A percentile compares a stretch with the other conserved stretches of the same genome.
phyloP scores from a whole-genome alignment of 2,113 vertebrate species.

The Semicossyphus pulcher region DNA sequence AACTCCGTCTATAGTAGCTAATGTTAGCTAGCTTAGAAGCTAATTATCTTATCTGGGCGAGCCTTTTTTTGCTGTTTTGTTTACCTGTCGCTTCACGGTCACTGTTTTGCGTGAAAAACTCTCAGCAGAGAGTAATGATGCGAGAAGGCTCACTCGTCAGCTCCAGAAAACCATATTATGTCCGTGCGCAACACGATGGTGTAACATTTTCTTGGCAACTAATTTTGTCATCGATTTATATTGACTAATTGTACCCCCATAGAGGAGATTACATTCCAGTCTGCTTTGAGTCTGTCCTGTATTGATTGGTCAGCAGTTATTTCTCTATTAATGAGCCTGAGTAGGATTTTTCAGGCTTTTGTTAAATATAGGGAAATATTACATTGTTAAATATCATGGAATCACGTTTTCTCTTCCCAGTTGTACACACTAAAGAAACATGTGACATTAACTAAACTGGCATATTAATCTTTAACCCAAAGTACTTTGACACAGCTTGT shows the following conservation, averaged over 20 bases:
- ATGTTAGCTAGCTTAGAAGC: too few species aligned
- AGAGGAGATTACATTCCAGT: background rate
- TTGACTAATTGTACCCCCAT: too few species aligned
- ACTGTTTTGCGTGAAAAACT: too few species aligned
- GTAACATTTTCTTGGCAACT: too few species aligned
- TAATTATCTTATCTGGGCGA: too few species aligned
- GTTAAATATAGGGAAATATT: background rate
- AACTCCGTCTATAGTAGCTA: too few species aligned
- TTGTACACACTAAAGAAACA: background rate
- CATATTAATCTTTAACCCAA: conserved; percentile 25
- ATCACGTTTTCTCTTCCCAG: background rate
- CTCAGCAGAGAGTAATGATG: too few species aligned
- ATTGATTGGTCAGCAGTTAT: conserved; percentile 26
- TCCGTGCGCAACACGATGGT: too few species aligned
- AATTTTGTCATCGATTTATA: too few species aligned
- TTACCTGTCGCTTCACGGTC: too few species aligned
- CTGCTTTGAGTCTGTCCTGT: background rate
- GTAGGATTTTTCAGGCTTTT: conserved; percentile 11
- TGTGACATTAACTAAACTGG: background rate
- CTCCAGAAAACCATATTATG: too few species aligned
- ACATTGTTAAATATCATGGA: background rate
- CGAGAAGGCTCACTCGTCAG: too few species aligned
- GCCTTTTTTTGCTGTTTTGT: conserved; percentile 7
- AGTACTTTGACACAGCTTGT: conserved; percentile 2
- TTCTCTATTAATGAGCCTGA: conserved; percentile 21